Percentiles rank a stretch among this genome's conserved stretches.
Conservation (phyloP, 92 coral and sea anemone genomes). For the Epizoanthus scotinus region DNA sequence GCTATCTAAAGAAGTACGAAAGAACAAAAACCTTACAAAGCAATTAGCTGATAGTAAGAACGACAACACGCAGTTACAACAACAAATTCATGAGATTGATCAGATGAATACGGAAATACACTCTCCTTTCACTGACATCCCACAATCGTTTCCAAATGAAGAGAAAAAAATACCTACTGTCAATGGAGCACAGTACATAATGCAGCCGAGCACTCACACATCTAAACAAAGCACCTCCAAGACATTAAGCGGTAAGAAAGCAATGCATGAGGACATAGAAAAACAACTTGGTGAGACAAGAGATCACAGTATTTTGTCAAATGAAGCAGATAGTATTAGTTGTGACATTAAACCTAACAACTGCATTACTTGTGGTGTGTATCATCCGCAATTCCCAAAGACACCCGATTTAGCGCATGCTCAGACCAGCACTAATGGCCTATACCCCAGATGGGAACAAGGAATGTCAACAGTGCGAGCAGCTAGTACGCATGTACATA, state of each 20-base stretch:
- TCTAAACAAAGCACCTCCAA: not conserved
- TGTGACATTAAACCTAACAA: too few relatives aligned
- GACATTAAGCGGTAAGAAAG: not conserved
- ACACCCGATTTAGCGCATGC: too few relatives aligned
- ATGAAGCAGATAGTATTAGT: not conserved
- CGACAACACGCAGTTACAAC: slow-evolving; percentile 46
- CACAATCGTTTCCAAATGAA: not conserved
- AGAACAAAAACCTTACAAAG: slow-evolving; percentile 49
- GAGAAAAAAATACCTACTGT: not conserved
- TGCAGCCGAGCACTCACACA: not conserved
- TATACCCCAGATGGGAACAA: too few relatives aligned
- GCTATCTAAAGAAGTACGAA: slow-evolving; percentile 52
- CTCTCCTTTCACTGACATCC: too few relatives aligned
- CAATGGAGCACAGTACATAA: not conserved
- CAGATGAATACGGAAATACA: slow-evolving; percentile 16
- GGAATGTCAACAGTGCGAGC: too few relatives aligned
- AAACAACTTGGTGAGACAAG: too few relatives aligned
- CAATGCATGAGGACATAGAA: too few relatives aligned
- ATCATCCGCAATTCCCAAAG: too few relatives aligned
- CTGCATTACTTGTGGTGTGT: too few relatives aligned
- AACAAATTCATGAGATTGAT: slow-evolving; percentile 52
- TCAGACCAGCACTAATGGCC: too few relatives aligned
- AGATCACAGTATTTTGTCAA: not conserved
- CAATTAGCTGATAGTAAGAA: slow-evolving; percentile 62
- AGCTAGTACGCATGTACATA: not conserved